These are phyloP conservation scores for Mobula hypostoma DNA, from an alignment of 2,113 vertebrate genomes.

Conservation along the genomic window DNA sequence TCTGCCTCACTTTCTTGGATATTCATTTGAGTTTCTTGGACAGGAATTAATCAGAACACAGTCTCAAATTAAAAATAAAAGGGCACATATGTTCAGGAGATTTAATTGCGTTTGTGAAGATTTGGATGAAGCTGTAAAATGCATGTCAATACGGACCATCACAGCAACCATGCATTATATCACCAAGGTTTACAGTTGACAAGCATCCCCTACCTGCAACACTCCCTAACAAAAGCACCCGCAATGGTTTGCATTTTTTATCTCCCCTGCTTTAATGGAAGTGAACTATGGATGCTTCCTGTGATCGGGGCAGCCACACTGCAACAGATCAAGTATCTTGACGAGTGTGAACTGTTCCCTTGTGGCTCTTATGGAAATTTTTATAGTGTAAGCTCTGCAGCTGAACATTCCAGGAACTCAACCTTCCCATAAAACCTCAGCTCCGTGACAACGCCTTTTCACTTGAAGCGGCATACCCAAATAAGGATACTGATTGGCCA, in stretches of 20 bases:
- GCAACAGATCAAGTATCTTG: slow-evolving; percentile 10
- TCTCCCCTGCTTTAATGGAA: neutral
- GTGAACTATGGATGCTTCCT: slow-evolving; percentile 2
- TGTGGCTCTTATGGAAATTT: neutral
- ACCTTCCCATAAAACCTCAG: slow-evolving; percentile 23
- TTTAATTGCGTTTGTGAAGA: neutral
- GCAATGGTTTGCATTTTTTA: neutral
- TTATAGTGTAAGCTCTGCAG: slow-evolving; percentile 9
- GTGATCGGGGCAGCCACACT: neutral
- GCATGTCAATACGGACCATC: neutral
- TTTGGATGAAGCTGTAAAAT: neutral
- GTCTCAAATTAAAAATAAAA: neutral
- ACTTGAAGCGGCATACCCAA: neutral
- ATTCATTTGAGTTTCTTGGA: neutral
- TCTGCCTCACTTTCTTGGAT: neutral
- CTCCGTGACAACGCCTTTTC: slow-evolving; percentile 4
- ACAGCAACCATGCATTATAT: neutral
- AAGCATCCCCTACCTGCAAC: neutral
- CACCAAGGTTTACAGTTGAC: neutral
- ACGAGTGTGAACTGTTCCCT: slow-evolving; percentile 1
- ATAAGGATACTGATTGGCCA: neutral
- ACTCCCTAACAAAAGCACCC: neutral
- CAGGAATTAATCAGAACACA: neutral
- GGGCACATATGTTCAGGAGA: neutral
- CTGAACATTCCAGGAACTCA: slow-evolving; percentile 22